Evolutionary conservation across 2,888 invertebrate genomes (phyloP).

Genomic region (Drosophila kuntzei): DNA sequence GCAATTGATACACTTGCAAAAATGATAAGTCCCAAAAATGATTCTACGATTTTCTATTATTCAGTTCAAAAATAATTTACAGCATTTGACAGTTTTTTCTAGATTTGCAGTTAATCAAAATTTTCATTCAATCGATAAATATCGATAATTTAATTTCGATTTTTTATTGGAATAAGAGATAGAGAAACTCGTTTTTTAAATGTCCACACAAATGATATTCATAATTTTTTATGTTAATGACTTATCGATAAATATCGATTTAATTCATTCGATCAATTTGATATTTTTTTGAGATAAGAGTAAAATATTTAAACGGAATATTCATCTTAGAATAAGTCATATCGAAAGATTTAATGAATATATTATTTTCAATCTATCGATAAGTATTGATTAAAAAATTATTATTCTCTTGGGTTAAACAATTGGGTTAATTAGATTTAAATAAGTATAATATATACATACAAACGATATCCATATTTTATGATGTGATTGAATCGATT

Average conservation of each 20-base stretch:
- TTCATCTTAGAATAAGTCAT: not conserved
- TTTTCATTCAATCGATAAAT: not conserved
- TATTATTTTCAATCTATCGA: no score
- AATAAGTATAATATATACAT: no score
- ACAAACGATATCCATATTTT: no score
- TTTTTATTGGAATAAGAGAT: not conserved
- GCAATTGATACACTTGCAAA: conserved; percentile 13
- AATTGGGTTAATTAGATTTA: no score
- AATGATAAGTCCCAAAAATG: no score
- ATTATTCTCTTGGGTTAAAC: no score
- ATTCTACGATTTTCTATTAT: not conserved
- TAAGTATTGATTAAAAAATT: no score
- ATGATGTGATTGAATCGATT: no score
- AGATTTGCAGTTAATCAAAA: no score
- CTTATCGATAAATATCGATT: not conserved
- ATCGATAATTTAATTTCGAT: not conserved
- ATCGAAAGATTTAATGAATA: no score
- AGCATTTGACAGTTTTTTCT: no score
- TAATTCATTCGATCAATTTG: not conserved
- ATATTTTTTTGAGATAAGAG: not conserved
- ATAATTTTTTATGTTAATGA: not conserved
- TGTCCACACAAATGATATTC: not conserved
- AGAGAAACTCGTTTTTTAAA: not conserved
- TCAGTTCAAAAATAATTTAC: not conserved
- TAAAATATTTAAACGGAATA: not conserved